Conservation (phyloP, 2,888 invertebrate species). For the Pandemis heparana region DNA sequence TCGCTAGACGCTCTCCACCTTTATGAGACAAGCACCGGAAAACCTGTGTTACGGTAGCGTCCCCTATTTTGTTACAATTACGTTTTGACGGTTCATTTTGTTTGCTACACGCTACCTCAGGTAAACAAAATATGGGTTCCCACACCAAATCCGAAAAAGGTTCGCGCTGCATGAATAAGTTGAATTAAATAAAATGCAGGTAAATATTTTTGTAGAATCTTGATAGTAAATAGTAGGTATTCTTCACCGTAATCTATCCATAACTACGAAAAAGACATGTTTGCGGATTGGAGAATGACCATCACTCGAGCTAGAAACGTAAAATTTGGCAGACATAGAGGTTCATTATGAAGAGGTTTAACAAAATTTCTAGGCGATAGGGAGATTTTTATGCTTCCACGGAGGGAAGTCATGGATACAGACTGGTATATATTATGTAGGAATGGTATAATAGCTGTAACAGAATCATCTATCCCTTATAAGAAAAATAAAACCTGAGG, state of each 20-base stretch:
- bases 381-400: too few relatives aligned
- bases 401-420: too few relatives aligned
- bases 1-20: conserved; percentile 62
- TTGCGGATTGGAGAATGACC: too few relatives aligned
- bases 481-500: not conserved
- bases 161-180: not conserved
- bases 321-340: too few relatives aligned
- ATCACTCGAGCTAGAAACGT: too few relatives aligned
- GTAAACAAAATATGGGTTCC: not conserved
- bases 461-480: not conserved
- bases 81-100: conserved; percentile 16
- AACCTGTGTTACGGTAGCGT: conserved; percentile 54
- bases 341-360: too few relatives aligned
- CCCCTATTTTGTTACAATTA: conserved; percentile 49
- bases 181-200: not conserved
- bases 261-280: too few relatives aligned
- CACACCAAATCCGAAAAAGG: not conserved
- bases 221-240: too few relatives aligned
- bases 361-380: too few relatives aligned
- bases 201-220: not conserved
- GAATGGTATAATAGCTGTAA: too few relatives aligned
- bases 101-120: conserved; percentile 8
- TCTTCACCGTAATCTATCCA: too few relatives aligned
- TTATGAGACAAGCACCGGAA: conserved; percentile 66
- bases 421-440: too few relatives aligned